Evolutionary conservation across 2,113 vertebrate genomes (phyloP).

Genomic region (Balaenoptera acutorostrata): DNA sequence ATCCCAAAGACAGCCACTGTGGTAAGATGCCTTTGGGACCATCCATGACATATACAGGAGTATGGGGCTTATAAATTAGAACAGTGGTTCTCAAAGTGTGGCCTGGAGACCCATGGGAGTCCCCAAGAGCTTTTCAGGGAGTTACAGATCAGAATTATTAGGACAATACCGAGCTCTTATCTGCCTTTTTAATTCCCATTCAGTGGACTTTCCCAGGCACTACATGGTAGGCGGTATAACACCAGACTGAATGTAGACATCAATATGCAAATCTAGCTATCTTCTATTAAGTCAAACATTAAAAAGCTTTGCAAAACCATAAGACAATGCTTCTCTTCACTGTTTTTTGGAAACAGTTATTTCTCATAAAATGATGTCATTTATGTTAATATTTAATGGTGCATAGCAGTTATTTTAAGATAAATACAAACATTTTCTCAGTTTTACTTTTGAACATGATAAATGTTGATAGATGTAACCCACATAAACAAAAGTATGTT

Average conservation of each 20-base stretch:
- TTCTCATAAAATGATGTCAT: slow-evolving; percentile 5
- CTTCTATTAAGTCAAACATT: neutral
- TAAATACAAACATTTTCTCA: neutral
- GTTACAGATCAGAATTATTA: neutral
- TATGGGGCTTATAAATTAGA: neutral
- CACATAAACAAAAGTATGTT: slow-evolving; percentile 14
- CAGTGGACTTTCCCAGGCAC: neutral
- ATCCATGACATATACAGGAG: neutral
- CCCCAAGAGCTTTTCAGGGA: neutral
- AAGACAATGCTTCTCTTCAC: neutral
- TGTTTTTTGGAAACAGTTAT: neutral
- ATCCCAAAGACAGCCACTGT: neutral
- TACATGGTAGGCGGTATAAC: neutral
- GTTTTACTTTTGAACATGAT: slow-evolving; percentile 49
- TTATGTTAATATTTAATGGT: neutral
- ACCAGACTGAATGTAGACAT: neutral
- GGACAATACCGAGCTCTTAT: neutral
- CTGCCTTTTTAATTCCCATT: neutral
- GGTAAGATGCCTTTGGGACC: neutral
- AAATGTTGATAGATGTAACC: slow-evolving; percentile 38
- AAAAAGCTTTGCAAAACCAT: neutral
- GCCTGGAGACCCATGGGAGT: neutral
- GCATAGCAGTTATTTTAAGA: slow-evolving; percentile 28
- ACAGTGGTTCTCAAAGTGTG: neutral
- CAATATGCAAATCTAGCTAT: neutral